Percentiles rank a stretch among this genome's conserved stretches.
These are phyloP conservation scores for Lissocephala sabroskyi DNA, from an alignment of 2,888 invertebrate species.

Conservation along the genomic window DNA sequence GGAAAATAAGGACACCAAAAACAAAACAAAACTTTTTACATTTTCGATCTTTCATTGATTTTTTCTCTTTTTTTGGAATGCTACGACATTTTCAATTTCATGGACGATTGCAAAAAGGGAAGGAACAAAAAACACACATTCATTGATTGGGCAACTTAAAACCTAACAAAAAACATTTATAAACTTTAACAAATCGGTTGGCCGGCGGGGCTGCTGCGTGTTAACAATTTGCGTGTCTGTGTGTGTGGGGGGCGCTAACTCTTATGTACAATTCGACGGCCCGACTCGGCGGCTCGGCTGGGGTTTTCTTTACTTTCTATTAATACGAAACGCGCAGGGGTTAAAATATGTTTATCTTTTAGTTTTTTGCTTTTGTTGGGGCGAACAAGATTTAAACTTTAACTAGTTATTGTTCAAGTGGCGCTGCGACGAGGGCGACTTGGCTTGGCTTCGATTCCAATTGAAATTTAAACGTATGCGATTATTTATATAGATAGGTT, in stretches of 20 bases:
- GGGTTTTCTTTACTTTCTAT: slow-evolving; percentile 25
- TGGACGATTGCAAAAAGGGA: slow-evolving; percentile 20
- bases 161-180: slow-evolving; percentile 50
- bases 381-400: slow-evolving; percentile 38
- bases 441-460: slow-evolving; percentile 24
- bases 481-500: slow-evolving; percentile 30
- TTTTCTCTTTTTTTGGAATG: slow-evolving; percentile 45
- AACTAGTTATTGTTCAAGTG: slow-evolving; percentile 49
- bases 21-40: neutral
- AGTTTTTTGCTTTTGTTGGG: slow-evolving; percentile 38
- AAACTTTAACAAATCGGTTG: slow-evolving; percentile 59
- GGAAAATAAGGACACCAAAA: no score
- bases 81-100: slow-evolving; percentile 48
- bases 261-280: slow-evolving; percentile 27
- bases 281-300: slow-evolving; percentile 7
- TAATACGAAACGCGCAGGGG: slow-evolving; percentile 27
- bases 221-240: no score
- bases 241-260: no score
- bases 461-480: slow-evolving; percentile 30
- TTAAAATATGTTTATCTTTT: slow-evolving; percentile 37
- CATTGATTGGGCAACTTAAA: slow-evolving; percentile 45
- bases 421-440: slow-evolving; percentile 32
- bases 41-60: slow-evolving; percentile 13
- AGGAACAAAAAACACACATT: slow-evolving; percentile 11
- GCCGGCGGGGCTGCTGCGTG: no score